Evolutionary conservation across 2,797 vertebrate genomes (phyloP).

Genomic region (Simalia tracyae): DNA sequence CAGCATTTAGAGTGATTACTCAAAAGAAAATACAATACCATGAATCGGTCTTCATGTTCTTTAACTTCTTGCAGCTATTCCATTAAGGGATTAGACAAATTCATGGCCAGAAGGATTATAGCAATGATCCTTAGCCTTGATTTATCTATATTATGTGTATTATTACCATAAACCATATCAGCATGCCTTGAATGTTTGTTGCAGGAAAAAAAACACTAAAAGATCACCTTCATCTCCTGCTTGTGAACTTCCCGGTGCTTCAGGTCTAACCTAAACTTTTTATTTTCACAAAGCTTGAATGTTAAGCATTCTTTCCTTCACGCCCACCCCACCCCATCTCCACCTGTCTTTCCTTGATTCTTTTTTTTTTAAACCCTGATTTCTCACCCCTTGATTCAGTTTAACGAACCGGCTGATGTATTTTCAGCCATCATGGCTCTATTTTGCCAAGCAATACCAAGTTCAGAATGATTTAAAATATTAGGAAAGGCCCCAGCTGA

Average conservation of each 20-base stretch:
- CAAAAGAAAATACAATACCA: not conserved
- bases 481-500: not conserved
- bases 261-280: not conserved
- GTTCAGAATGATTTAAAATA: constrained; percentile 10
- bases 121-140: not conserved
- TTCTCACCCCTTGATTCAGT: not conserved
- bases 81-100: not conserved
- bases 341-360: not conserved
- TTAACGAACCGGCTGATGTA: constrained; percentile 10
- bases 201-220: not conserved
- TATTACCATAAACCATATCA: not conserved
- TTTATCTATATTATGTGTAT: not conserved
- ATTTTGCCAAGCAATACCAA: constrained; percentile 16
- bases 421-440: constrained; percentile 33
- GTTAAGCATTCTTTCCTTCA: not conserved
- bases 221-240: not conserved
- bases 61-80: not conserved
- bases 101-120: not conserved
- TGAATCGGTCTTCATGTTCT: not conserved
- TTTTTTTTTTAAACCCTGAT: not conserved
- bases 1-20: not conserved
- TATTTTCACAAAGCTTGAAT: not conserved
- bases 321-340: not conserved
- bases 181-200: not conserved
- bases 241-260: not conserved